Conservation (phyloP, 2,113 vertebrate genomes). For the Forbesichthys papilliferus region DNA sequence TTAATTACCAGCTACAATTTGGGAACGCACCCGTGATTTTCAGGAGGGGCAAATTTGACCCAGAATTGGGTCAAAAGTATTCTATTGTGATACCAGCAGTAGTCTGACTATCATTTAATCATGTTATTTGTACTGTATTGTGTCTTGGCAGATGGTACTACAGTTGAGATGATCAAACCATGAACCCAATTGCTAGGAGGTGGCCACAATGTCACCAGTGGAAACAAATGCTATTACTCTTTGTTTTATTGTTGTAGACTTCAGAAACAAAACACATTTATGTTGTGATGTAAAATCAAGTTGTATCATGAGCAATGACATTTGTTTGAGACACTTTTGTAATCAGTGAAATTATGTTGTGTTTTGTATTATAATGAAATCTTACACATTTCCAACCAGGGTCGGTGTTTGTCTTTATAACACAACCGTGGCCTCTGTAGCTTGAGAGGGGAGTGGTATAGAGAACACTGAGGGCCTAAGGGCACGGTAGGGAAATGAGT, state of each 20-base stretch:
- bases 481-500: too few relatives aligned
- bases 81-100: too few relatives aligned
- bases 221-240: not conserved
- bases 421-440: too few relatives aligned
- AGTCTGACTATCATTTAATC: not conserved
- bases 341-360: not conserved
- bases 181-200: not conserved
- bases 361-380: not conserved
- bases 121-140: constrained; percentile 15
- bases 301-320: not conserved
- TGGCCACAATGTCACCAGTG: not conserved
- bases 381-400: not conserved
- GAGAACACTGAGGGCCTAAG: too few relatives aligned
- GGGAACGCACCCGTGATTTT: too few relatives aligned
- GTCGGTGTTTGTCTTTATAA: too few relatives aligned
- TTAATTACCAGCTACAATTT: too few relatives aligned
- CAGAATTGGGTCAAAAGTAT: too few relatives aligned
- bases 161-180: constrained; percentile 82
- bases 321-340: not conserved
- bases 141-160: constrained; percentile 81
- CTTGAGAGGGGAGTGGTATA: too few relatives aligned
- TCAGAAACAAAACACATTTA: not conserved
- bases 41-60: too few relatives aligned
- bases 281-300: not conserved
- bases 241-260: not conserved